These are phyloP conservation scores for Hyles euphorbiae DNA, from an alignment of 1,140 invertebrate species.

Conservation along the genomic window DNA sequence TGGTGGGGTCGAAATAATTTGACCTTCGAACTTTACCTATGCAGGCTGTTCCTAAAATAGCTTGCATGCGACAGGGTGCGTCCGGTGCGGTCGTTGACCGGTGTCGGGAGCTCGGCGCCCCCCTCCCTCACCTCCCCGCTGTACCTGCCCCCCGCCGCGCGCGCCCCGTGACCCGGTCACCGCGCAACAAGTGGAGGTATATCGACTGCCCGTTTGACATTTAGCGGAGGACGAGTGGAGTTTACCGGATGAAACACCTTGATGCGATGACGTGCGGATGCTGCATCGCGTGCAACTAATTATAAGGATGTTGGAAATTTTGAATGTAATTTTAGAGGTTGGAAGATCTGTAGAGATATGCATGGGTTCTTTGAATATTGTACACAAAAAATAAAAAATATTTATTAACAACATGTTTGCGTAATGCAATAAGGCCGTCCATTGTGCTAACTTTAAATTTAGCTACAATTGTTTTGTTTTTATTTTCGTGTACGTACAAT, in stretches of 20 bases:
- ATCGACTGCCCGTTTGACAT: conserved; percentile 68
- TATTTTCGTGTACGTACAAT: no score
- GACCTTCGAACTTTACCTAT: conserved; percentile 67
- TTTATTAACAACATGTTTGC: no score
- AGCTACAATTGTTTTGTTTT: no score
- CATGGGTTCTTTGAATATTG: no score
- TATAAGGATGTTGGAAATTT: no score
- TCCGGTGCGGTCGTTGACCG: conserved; percentile 46
- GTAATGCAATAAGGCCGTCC: no score
- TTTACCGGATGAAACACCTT: conserved; percentile 9
- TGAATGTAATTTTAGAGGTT: no score
- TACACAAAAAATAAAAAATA: no score
- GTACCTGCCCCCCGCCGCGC: conserved; percentile 20
- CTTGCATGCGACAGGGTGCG: conserved; percentile 49
- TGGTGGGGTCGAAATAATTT: conserved; percentile 18
- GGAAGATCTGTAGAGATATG: no score
- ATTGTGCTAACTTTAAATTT: no score
- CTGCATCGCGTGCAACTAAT: no score
- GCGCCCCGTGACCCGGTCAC: conserved; percentile 54
- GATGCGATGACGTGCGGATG: background rate
- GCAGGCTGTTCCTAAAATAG: conserved; percentile 58
- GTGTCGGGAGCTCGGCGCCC: conserved; percentile 17
- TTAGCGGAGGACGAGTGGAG: conserved; percentile 26
- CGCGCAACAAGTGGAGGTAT: conserved; percentile 60
- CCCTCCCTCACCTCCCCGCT: conserved; percentile 22